Base-by-base conservation (phyloP, 1,140 invertebrate genomes). In the Araneus ventricosus region DNA sequence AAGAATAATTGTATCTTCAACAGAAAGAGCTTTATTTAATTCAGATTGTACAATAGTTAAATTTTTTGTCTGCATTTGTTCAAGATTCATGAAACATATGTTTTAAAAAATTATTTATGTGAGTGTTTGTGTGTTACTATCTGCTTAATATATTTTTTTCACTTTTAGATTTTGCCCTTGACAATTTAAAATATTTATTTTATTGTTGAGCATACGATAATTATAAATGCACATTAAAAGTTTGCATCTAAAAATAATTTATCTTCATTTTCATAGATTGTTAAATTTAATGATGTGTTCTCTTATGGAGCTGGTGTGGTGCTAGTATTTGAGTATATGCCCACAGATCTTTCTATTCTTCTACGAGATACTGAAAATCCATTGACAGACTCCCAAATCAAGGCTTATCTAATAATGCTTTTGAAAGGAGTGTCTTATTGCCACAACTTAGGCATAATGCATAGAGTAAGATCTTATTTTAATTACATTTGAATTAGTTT, bases 241-340 rank as follows among this genome's bases (percentile, higher is more conserved):
- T 52, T 52, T 4, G 17, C 0, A 17, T 52, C 10, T 14, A 52
- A 52, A 52, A 52, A 52, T 39, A 37, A 79, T 80, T 0, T 80
- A 2, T 41, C 30, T 39, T 39, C 6, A 22, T n/a, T 27, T 67
- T 94, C 93, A 61, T 95, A 99, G 98, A 97, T 99, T 82, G 97
- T 99, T 24, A 97, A 97, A 95, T 96, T 99, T 37, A 96, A 98
- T 59, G 98, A 99, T 95, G 98, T 99, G 93, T 99, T 99, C 95
- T 97, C 98, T 14, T 97, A 98, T 94, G 98, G 98, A 0, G 97
- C 97, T 94, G 97, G 97, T 57, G 97, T 99, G 86, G 97, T 99
- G 7, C 96, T 99, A 93, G 99, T 99, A 0, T 97, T 99, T 95
- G 98, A 99, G 94, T 99, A 97, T 95, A 98, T 99, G 97, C 97